These are phyloP conservation scores for Furcula furcula DNA, from an alignment of 2,888 invertebrate genomes.

Conservation along the genomic window DNA sequence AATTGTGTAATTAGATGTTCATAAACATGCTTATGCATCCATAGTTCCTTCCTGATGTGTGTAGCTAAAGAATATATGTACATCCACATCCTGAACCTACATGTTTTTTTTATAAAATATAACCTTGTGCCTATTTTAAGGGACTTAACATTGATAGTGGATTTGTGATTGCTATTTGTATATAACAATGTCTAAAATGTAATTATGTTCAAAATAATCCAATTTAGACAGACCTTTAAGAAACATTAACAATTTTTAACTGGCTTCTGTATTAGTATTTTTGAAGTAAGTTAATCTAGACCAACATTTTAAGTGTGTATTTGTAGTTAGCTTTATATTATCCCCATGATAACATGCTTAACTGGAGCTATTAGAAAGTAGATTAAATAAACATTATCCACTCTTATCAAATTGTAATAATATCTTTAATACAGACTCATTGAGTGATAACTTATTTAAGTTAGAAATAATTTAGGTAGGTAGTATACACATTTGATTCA, in stretches of 20 bases:
- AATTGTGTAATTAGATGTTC: no score
- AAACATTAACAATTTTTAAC: no score
- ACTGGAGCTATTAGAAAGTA: constrained; percentile 5
- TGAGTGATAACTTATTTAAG: no score
- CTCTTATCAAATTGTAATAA: constrained; percentile 1
- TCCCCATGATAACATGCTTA: background rate
- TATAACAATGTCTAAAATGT: no score
- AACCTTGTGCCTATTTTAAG: constrained; percentile 2
- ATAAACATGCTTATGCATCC: constrained; percentile 25
- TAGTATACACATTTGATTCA: no score
- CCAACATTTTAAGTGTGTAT: background rate
- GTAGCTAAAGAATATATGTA: constrained; percentile 15
- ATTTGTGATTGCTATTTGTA: no score
- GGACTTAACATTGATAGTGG: constrained; percentile 2
- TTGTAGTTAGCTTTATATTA: background rate
- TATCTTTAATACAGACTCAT: background rate
- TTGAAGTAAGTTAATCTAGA: no score
- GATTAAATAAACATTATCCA: constrained; percentile 5
- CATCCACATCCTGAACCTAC: constrained; percentile 8
- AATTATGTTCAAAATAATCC: no score
- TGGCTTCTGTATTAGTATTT: no score
- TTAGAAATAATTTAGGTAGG: no score
- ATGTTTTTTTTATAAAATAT: constrained; percentile 1
- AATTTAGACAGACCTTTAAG: no score
- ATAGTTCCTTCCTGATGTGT: constrained; percentile 21